Conservation (phyloP, 2,888 invertebrate genomes). For the Pheosia gnoma region DNA sequence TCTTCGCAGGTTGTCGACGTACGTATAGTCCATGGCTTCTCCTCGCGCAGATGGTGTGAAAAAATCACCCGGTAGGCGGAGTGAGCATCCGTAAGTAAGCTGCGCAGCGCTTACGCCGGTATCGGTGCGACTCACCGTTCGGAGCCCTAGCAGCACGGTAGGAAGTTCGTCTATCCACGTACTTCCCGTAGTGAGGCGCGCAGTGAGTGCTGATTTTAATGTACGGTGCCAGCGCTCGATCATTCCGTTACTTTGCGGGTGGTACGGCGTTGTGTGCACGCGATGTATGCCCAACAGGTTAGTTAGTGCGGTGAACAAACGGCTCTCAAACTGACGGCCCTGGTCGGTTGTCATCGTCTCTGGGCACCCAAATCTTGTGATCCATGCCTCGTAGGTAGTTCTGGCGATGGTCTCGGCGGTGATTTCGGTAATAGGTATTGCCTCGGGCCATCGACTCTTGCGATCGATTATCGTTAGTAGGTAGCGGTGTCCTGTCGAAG, state of each 20-base stretch:
- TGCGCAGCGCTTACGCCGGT: constrained; percentile 16
- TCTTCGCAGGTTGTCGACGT: constrained; percentile 3
- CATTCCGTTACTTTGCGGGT: constrained; percentile 32
- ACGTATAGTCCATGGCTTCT: not conserved
- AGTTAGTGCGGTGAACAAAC: constrained; percentile 13
- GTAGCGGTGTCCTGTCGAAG: not conserved
- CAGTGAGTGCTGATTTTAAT: constrained; percentile 21
- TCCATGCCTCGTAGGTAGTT: constrained; percentile 33
- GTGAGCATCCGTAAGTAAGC: constrained; percentile 10
- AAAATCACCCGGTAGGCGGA: constrained; percentile 18
- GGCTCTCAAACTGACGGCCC: constrained; percentile 26
- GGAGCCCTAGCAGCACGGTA: constrained; percentile 18
- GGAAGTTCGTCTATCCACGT: constrained; percentile 9
- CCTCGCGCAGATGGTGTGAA: not conserved
- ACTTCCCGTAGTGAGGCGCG: not conserved
- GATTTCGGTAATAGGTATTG: constrained; percentile 14
- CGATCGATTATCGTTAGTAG: constrained; percentile 26
- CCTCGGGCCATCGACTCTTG: constrained; percentile 40
- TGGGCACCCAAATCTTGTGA: constrained; percentile 35
- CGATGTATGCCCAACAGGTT: constrained; percentile 23
- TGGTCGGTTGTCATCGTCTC: constrained; percentile 27
- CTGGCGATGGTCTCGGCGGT: constrained; percentile 41
- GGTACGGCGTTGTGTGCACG: constrained; percentile 29
- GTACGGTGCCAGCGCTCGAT: constrained; percentile 33
- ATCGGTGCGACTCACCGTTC: constrained; percentile 11